Conservation (phyloP, 2,888 invertebrate species). For the Autographa gamma region DNA sequence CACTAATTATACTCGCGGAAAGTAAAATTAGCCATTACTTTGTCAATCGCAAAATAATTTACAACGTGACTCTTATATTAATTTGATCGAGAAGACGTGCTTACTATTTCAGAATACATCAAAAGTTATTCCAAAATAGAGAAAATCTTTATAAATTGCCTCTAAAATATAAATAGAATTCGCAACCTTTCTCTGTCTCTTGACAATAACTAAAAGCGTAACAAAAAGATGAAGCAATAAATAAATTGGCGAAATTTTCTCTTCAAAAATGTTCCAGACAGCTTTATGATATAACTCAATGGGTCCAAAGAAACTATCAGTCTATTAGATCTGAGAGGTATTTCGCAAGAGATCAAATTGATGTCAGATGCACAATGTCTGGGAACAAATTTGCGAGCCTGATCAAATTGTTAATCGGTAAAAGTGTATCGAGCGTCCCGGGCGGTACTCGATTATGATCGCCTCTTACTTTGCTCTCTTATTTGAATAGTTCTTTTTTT, state of each 20-base stretch:
- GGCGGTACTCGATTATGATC: conserved; percentile 65
- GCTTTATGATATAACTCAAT: conserved; percentile 40
- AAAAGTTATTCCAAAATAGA: not conserved
- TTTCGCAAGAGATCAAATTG: conserved; percentile 57
- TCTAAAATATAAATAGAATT: conserved; percentile 34
- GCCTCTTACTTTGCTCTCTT: conserved; percentile 62
- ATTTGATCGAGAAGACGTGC: not conserved
- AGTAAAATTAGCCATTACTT: not conserved
- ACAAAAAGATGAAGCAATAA: conserved; percentile 38
- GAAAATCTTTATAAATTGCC: conserved; percentile 22
- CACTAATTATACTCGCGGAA: not conserved
- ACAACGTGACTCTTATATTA: not conserved
- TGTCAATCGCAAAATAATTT: not conserved
- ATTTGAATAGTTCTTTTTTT: conserved; percentile 54
- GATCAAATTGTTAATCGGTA: conserved; percentile 75
- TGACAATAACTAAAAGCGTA: conserved; percentile 42
- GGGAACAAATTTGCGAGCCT: conserved; percentile 62
- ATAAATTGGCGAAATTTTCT: conserved; percentile 42
- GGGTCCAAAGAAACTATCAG: conserved; percentile 46
- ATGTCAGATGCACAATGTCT: conserved; percentile 56
- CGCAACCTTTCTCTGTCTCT: conserved; percentile 41
- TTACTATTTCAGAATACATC: not conserved
- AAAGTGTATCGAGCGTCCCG: conserved; percentile 75
- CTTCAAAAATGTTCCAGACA: conserved; percentile 40
- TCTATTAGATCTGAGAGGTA: conserved; percentile 44